Base-by-base conservation (phyloP, 2,113 vertebrate species). In the Carlito syrichta region DNA sequence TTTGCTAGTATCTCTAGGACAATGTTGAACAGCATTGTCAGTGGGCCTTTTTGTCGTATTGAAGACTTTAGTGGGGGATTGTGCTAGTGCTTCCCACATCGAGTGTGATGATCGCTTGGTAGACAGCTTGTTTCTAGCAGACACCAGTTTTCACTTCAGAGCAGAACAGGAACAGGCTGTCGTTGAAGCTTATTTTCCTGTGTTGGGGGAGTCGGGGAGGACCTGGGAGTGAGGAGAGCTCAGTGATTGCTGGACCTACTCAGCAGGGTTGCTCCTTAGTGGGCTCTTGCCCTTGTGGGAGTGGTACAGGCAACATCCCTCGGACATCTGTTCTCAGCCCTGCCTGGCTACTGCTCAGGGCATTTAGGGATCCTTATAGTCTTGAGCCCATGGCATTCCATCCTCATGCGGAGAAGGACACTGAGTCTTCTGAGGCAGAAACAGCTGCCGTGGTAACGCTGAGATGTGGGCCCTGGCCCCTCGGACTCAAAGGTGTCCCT, bases 371-470 rank as follows among this genome's bases (percentile, higher is more conserved):
- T 30, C 45, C 32, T 38, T 8, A 2, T 38, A 20, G 86, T n/a
- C 30, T 38, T 71, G 32, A 77, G n/a, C 17, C 4, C 56, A 40
- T 19, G 11, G 32, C 43, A 11, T 27, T 48, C 32, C n/a, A 17
- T 43, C 66, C 6, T 40, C 8, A 0, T 8, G 9, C n/a, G 54
- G 62, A 66, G 74, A 56, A 50, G 63, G 86, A 13, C 25, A 5
- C 5, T 62, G 54, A 48, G 6, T 23, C 66, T 76, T n/a, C 32
- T 73, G 60, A 58, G 78, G 30, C 45, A 82, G 27, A 81, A 50
- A 30, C 5, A 8, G 14, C 66, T n/a, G 0, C 23, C 48, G 23
- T 0, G 27, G 20, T n/a, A 9, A 35, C n/a, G 17, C 40, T 10
- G 5, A 74, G 56, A 13, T 23, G 40, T 30, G 22, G 40, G 7